Evolutionary conservation across 1,140 invertebrate species (phyloP), one percentile per base, ranked within the genome.

Genomic region (Apis laboriosa): DNA sequence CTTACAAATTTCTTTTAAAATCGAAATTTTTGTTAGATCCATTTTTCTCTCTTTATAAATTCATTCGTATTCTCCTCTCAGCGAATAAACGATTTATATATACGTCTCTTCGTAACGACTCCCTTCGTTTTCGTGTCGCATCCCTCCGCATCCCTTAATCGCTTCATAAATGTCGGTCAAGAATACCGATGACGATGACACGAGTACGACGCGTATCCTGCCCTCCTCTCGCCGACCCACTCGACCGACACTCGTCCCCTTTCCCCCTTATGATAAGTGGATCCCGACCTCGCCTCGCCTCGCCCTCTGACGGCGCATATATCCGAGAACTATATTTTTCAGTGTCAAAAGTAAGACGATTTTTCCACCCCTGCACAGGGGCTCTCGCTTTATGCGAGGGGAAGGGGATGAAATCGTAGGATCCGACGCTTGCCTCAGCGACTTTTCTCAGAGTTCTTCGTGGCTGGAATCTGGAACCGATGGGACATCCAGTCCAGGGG

Each of bases 141-240:
- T 51, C 71, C 9, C 17, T 12, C 13, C 55, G 64, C 63, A 24
- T 76, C 74, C 56, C 78, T 80, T 80, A 75, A 82, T 82, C 80
- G 73, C 74, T 73, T 70, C 70, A 64, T 64, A 82, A 82, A 82
- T 77, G 74, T 82, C 80, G 74, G 74, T 82, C 80, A 80, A 53
- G 53, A 61, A 80, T 75, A 66, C 60, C 53, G 66, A 2, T 21
- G 8, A n/a, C 75, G 21, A 5, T 2, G 43, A 56, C 61, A 21
- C 49, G 53, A 51, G 17, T 15, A 17, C 28, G 60, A 15, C 28
- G 11, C 34, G 66, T 49, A 2, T n/a, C 24, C 13, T 15, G 7
- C n/a, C 13, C 7, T 63, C 24, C 12, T 21, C 43, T 0, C 21
- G 21, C 21, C 66, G 13, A 9, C 28, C 1, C 8, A 60, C 58